phyloP scores from a whole-genome alignment of 2,113 vertebrate species.

The Hystrix brachyura region DNA sequence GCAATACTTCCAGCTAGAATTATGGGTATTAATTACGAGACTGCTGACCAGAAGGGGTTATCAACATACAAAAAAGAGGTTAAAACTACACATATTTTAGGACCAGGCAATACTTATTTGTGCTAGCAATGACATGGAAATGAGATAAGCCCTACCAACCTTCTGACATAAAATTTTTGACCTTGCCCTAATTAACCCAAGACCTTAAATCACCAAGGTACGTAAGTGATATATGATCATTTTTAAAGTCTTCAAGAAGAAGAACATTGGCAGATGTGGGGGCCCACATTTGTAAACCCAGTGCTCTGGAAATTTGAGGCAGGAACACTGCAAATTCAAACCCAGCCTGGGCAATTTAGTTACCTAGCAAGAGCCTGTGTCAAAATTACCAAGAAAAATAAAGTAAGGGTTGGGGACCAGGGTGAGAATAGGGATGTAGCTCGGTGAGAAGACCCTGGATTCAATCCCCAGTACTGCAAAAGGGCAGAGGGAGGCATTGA shows the following conservation, averaged over 20 bases:
- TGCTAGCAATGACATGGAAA: background rate
- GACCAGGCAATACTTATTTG: background rate
- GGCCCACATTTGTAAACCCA: background rate
- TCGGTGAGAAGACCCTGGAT: background rate
- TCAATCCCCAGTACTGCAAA: background rate
- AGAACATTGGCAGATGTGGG: background rate
- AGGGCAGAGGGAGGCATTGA: background rate
- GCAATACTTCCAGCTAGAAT: constrained; percentile 12
- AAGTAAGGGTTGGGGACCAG: background rate
- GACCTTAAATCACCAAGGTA: background rate
- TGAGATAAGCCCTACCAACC: background rate
- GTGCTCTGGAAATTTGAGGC: background rate
- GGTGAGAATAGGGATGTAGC: background rate
- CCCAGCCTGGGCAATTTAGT: background rate
- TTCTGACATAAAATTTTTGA: constrained; percentile 15
- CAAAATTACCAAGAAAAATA: background rate
- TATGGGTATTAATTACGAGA: background rate
- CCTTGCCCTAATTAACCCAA: background rate
- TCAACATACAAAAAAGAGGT: background rate
- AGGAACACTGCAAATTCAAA: background rate
- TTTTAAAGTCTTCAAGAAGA: background rate
- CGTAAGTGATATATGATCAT: background rate
- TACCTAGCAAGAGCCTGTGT: background rate
- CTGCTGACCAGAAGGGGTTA: background rate
- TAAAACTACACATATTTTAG: background rate